phyloP scores from a whole-genome alignment of 2,113 vertebrate genomes.

The Melanotaenia duboulayi region DNA sequence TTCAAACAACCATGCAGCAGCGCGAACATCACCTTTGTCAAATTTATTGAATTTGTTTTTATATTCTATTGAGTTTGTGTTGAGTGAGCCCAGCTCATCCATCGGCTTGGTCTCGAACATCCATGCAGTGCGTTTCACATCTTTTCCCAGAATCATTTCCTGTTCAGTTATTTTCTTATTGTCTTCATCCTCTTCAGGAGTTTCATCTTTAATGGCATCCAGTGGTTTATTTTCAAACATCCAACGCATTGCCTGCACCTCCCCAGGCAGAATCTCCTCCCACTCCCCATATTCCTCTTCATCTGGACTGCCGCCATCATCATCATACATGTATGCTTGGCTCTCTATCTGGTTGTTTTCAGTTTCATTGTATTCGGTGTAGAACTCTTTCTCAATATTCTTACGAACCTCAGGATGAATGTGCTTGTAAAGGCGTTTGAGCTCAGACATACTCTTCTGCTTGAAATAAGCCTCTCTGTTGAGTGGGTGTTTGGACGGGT shows the following conservation, averaged over 20 bases:
- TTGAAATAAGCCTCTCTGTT: conserved; percentile 84
- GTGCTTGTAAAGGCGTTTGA: conserved; percentile 88
- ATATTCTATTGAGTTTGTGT: conserved; percentile 64
- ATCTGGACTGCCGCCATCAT: conserved; percentile 74
- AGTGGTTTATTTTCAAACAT: conserved; percentile 90
- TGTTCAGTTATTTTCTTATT: conserved; percentile 78
- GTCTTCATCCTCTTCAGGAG: conserved; percentile 74
- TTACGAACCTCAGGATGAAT: conserved; percentile 89
- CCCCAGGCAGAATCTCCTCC: conserved; percentile 88
- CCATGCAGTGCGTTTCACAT: conserved; percentile 87
- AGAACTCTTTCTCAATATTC: conserved; percentile 85
- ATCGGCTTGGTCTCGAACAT: conserved; percentile 91
- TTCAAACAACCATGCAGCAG: conserved; percentile 88
- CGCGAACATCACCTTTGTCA: conserved; percentile 82
- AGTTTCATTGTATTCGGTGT: conserved; percentile 79
- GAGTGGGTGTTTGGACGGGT: conserved; percentile 63
- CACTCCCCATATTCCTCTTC: conserved; percentile 84
- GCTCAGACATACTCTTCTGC: conserved; percentile 85
- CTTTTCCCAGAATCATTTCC: conserved; percentile 85
- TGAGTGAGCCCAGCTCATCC: conserved; percentile 69
- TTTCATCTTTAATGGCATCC: conserved; percentile 83
- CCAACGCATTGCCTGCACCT: conserved; percentile 88
- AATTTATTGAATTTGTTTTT: conserved; percentile 82
- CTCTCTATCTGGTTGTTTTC: conserved; percentile 73
- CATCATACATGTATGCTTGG: conserved; percentile 84